Evolutionary conservation across 2,888 invertebrate species (phyloP).

Genomic region (Incurvaria masculella): DNA sequence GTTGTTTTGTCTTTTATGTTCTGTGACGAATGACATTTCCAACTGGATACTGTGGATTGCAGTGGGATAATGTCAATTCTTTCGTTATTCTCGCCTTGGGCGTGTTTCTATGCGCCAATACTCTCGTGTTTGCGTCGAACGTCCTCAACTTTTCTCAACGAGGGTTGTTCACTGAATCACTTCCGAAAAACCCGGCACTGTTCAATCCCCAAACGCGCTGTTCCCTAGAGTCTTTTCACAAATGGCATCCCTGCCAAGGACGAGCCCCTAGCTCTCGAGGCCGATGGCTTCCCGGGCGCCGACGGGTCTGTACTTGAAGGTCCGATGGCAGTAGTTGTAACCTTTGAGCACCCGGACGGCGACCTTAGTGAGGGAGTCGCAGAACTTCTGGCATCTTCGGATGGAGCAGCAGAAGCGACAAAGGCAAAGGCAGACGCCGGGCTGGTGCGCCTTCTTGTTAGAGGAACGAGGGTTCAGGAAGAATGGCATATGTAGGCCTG

Average conservation of each 20-base stretch:
- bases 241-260: too few relatives aligned
- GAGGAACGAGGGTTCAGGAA: constrained; percentile 27
- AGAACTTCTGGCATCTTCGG: constrained; percentile 32
- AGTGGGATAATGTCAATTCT: too few relatives aligned
- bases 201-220: too few relatives aligned
- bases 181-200: too few relatives aligned
- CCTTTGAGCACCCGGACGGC: constrained; percentile 38
- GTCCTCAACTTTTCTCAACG: too few relatives aligned
- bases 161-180: too few relatives aligned
- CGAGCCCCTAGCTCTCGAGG: background rate
- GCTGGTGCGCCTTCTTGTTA: constrained; percentile 40
- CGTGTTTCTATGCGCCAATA: too few relatives aligned
- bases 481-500: constrained; percentile 52
- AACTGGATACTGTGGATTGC: too few relatives aligned
- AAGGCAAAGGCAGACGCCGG: constrained; percentile 33
- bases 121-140: too few relatives aligned
- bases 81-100: too few relatives aligned
- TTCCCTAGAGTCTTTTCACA: background rate
- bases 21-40: too few relatives aligned
- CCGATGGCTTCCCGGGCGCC: constrained; percentile 22
- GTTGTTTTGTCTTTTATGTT: too few relatives aligned
- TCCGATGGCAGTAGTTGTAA: constrained; percentile 47
- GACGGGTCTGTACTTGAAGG: constrained; percentile 41
- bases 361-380: constrained; percentile 41
- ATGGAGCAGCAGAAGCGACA: constrained; percentile 40